Conservation (phyloP, 2,797 vertebrate genomes). For the Cetoscarus ocellatus region DNA sequence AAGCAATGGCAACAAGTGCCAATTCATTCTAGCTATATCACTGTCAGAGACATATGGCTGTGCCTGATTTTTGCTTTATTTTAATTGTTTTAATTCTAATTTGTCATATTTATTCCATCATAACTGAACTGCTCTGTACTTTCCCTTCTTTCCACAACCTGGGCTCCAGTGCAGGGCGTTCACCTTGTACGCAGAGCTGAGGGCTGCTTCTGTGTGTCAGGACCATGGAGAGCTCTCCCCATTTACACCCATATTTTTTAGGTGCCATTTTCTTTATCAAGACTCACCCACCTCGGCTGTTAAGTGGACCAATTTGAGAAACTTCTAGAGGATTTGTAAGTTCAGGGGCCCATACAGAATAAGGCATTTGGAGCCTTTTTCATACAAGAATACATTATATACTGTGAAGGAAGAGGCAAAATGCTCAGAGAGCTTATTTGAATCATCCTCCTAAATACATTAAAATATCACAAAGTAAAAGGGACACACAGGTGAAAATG, state of each 20-base stretch:
- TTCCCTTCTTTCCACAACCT: conserved; percentile 34
- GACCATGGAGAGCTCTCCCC: conserved; percentile 70
- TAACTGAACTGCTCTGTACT: conserved; percentile 8
- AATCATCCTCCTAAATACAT: no score
- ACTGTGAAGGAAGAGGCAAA: no score
- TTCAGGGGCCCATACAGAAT: conserved; percentile 18
- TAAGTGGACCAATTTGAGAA: conserved; percentile 23
- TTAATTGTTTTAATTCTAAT: neutral
- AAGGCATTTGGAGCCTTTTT: conserved; percentile 14
- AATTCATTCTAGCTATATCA: conserved; percentile 62
- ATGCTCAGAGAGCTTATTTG: no score
- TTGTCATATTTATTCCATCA: conserved; percentile 1
- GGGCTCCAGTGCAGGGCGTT: conserved; percentile 78
- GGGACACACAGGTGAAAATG: no score
- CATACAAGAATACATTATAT: no score
- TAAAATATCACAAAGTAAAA: no score
- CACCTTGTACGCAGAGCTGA: conserved; percentile 60
- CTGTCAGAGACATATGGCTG: conserved; percentile 6
- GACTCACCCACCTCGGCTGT: conserved; percentile 8
- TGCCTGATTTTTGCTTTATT: neutral
- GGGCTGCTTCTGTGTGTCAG: conserved; percentile 63
- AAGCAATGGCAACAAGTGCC: conserved; percentile 78
- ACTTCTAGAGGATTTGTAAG: conserved; percentile 3
- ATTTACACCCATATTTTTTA: neutral
- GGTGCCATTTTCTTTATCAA: conserved; percentile 7